Conservation (phyloP, 2,797 vertebrate species). For the Syngnathus rostellatus region DNA sequence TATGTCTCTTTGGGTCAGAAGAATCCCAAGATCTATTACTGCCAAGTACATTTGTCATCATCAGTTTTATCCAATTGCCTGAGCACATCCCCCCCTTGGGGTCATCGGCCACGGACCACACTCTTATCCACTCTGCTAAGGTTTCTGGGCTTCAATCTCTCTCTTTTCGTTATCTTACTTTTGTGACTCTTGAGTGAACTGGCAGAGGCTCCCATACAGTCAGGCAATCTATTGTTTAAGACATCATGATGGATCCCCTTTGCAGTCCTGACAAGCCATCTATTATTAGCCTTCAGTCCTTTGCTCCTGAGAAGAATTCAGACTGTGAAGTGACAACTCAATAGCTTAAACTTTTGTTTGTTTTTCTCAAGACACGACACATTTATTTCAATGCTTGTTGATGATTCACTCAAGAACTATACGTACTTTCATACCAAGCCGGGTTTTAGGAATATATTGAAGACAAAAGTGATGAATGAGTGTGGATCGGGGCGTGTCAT, state of each 20-base stretch:
- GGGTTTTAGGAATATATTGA: neutral
- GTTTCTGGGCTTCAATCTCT: neutral
- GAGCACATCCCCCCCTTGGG: neutral
- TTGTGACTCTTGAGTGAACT: conserved; percentile 36
- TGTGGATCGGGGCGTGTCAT: neutral
- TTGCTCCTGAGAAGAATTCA: conserved; percentile 36
- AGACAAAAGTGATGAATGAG: conserved; percentile 13
- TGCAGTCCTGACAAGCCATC: conserved; percentile 52
- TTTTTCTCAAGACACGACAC: neutral
- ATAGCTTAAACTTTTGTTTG: conserved; percentile 11
- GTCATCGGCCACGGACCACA: neutral
- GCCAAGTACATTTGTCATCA: neutral
- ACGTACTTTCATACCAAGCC: conserved; percentile 7
- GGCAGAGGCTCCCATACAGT: conserved; percentile 48
- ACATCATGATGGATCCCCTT: conserved; percentile 58
- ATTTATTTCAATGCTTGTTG: conserved; percentile 15
- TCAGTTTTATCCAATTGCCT: neutral
- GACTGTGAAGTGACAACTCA: conserved; percentile 40
- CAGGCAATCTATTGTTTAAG: conserved; percentile 54
- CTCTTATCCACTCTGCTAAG: conserved; percentile 9
- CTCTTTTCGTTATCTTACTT: conserved; percentile 19
- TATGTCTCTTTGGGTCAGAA: neutral
- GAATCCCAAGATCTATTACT: neutral
- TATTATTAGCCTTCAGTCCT: conserved; percentile 41
- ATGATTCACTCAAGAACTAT: conserved; percentile 9